Percentiles rank a stretch among this genome's conserved stretches.
phyloP scores from a whole-genome alignment of 2,797 vertebrate species.

The Acipenser ruthenus region DNA sequence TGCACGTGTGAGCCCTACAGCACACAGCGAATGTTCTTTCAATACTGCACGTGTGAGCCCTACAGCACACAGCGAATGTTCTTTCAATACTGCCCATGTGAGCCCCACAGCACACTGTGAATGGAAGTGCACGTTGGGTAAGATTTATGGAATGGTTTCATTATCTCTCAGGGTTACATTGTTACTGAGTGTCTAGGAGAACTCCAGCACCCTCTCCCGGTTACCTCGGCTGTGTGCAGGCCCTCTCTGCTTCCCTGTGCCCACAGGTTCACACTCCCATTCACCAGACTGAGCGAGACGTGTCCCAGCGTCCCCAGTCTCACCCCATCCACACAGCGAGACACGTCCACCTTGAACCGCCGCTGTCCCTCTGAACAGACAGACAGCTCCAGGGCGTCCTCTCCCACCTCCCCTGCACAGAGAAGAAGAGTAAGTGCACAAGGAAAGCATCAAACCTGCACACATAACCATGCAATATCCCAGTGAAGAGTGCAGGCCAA shows the following conservation, averaged over 20 bases:
- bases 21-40: no score
- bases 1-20: no score
- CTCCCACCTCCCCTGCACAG: slow-evolving; percentile 39
- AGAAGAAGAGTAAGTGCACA: slow-evolving; percentile 3
- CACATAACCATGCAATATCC: no score
- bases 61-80: no score
- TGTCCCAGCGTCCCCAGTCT: slow-evolving; percentile 38
- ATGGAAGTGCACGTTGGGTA: no score
- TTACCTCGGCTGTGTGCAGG: slow-evolving; percentile 58
- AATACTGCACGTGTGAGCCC: no score
- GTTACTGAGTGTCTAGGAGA: no score
- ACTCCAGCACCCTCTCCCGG: not conserved
- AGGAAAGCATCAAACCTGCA: not conserved
- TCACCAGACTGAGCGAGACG: slow-evolving; percentile 45
- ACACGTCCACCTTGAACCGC: slow-evolving; percentile 41
- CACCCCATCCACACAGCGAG: slow-evolving; percentile 32
- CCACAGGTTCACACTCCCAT: slow-evolving; percentile 54
- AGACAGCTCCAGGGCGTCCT: slow-evolving; percentile 50
- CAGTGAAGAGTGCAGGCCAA: no score
- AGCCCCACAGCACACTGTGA: no score
- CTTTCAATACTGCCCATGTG: no score
- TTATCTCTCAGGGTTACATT: no score
- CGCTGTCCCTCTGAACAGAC: slow-evolving; percentile 46
- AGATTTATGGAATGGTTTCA: no score
- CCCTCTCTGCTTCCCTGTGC: slow-evolving; percentile 54